Evolutionary conservation across 2,797 vertebrate genomes (phyloP).

Genomic region (Siniperca obscura): DNA sequence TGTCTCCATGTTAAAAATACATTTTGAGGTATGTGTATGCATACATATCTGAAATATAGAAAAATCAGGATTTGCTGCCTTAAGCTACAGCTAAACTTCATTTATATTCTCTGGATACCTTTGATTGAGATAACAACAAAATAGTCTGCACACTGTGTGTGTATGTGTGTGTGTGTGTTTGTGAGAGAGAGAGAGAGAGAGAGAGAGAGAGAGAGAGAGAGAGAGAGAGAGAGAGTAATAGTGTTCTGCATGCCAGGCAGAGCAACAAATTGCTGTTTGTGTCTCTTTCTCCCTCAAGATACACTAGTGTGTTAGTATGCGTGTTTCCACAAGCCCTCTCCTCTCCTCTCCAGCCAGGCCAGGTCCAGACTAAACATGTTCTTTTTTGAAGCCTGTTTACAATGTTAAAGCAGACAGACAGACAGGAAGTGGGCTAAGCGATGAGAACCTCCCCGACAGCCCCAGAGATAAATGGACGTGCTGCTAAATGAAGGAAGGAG

Average conservation of each 20-base stretch:
- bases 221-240: conserved; percentile 13
- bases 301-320: conserved; percentile 14
- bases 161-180: not conserved
- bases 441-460: conserved; percentile 72
- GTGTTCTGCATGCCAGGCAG: conserved; percentile 26
- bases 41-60: conserved; percentile 35
- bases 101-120: conserved; percentile 36
- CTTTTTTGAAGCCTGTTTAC: conserved; percentile 65
- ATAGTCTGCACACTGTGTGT: conserved; percentile 2
- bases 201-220: not conserved
- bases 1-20: conserved; percentile 35
- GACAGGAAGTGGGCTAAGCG: conserved; percentile 71
- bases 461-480: conserved; percentile 78
- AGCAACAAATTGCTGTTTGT: conserved; percentile 39
- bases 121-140: conserved; percentile 51
- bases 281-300: conserved; percentile 44
- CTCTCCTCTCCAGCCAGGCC: conserved; percentile 38
- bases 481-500: conserved; percentile 82
- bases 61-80: conserved; percentile 20
- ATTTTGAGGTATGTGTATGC: conserved; percentile 34
- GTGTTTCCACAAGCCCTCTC: conserved; percentile 38
- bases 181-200: no score
- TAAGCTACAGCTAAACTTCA: conserved; percentile 45
- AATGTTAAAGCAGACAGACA: conserved; percentile 57
- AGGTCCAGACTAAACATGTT: conserved; percentile 73